Percentiles rank a stretch among this genome's conserved stretches.
These are phyloP conservation scores for Delia radicum DNA, from an alignment of 1,140 invertebrate species.

Conservation along the genomic window DNA sequence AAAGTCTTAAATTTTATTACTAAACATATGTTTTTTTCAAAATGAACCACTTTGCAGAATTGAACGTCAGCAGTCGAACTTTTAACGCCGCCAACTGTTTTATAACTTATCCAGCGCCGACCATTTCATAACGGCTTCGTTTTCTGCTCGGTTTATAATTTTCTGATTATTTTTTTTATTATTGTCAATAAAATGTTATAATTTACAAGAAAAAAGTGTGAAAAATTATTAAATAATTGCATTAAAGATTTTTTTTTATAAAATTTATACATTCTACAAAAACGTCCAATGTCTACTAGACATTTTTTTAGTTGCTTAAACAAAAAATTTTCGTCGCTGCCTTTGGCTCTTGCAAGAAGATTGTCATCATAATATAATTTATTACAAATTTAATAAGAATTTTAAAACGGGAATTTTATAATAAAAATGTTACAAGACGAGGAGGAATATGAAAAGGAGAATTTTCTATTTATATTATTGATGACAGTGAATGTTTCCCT, in stretches of 20 bases:
- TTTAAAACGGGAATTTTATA: not conserved
- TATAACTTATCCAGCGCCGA: too few relatives aligned
- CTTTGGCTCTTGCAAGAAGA: not conserved
- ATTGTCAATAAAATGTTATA: not conserved
- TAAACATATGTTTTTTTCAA: too few relatives aligned
- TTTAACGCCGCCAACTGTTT: too few relatives aligned
- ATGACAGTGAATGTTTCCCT: constrained; percentile 31
- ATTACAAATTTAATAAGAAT: not conserved
- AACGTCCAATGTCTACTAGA: not conserved
- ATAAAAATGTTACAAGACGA: constrained; percentile 18
- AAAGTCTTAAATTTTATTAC: too few relatives aligned
- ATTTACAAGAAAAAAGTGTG: not conserved
- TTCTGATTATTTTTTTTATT: not conserved
- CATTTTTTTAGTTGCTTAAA: not conserved
- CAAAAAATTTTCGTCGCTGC: not conserved
- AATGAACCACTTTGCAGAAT: too few relatives aligned
- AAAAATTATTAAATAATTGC: not conserved
- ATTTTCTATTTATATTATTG: constrained; percentile 10
- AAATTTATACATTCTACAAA: not conserved
- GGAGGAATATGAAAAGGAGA: constrained; percentile 8
- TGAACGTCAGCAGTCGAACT: too few relatives aligned
- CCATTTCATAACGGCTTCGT: too few relatives aligned
- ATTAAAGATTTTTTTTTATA: not conserved
- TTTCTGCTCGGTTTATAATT: not conserved
- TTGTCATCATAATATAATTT: not conserved